Percentiles rank a stretch among this genome's conserved stretches.
Conservation (phyloP, 2,797 vertebrate species). For the Acipenser ruthenus region DNA sequence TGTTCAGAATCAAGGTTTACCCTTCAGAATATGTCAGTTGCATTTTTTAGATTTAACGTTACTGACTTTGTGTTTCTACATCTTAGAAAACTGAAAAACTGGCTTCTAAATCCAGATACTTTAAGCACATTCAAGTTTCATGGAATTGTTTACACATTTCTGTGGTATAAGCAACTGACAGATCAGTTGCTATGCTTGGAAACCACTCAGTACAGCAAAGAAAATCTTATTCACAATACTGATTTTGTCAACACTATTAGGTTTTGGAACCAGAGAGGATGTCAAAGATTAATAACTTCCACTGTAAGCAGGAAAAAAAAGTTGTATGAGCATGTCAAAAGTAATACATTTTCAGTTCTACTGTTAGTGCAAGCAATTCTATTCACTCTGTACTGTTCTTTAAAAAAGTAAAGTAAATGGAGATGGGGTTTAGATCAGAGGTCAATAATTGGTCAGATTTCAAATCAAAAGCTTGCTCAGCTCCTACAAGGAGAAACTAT, state of each 20-base stretch:
- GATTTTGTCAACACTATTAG: constrained; percentile 63
- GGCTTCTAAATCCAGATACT: no score
- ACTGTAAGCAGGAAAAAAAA: constrained; percentile 39
- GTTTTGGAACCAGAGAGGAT: constrained; percentile 41
- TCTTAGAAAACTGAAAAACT: no score
- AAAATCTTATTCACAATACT: constrained; percentile 57
- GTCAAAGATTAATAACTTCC: constrained; percentile 60
- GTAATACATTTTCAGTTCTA: constrained; percentile 51
- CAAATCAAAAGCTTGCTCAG: constrained; percentile 5
- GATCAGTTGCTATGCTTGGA: constrained; percentile 42
- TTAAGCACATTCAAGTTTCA: background rate
- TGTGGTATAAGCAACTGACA: constrained; percentile 17
- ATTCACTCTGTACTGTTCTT: constrained; percentile 1
- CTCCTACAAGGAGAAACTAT: background rate
- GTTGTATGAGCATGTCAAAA: constrained; percentile 55
- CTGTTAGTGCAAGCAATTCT: constrained; percentile 15
- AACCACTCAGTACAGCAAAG: constrained; percentile 52
- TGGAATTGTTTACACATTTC: constrained; percentile 15
- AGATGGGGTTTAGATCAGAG: background rate
- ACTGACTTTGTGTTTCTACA: no score
- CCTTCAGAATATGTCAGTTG: no score
- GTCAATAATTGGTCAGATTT: constrained; percentile 1
- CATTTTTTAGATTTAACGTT: no score
- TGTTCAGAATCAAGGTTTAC: no score
- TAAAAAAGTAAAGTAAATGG: background rate